Conservation (phyloP, 2,797 vertebrate species). For the Danio albolineatus region DNA sequence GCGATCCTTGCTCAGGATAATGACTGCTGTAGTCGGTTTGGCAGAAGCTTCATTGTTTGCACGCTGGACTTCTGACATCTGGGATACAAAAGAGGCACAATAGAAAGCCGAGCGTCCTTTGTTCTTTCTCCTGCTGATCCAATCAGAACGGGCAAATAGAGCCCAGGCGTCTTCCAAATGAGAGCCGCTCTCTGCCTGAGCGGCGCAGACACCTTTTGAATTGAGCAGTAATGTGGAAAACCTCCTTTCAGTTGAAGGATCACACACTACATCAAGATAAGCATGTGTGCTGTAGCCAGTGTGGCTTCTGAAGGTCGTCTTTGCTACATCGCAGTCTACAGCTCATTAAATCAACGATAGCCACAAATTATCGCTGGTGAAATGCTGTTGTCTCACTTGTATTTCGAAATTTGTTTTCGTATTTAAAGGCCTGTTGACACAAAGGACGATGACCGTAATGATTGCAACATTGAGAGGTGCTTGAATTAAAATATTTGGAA, state of each 20-base stretch:
- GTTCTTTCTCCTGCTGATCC: slow-evolving; percentile 73
- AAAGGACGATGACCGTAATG: too few species aligned
- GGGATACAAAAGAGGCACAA: slow-evolving; percentile 79
- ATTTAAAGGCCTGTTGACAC: too few species aligned
- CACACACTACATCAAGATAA: slow-evolving; percentile 37
- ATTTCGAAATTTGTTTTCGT: neutral
- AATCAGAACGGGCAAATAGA: slow-evolving; percentile 78
- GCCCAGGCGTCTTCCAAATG: slow-evolving; percentile 60
- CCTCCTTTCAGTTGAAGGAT: slow-evolving; percentile 26
- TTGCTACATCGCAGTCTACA: neutral
- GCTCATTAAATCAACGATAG: slow-evolving; percentile 14
- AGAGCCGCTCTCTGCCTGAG: slow-evolving; percentile 45
- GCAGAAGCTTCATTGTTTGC: slow-evolving; percentile 75
- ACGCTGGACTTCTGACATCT: slow-evolving; percentile 77
- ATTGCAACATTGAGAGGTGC: too few species aligned
- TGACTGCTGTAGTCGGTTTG: slow-evolving; percentile 68
- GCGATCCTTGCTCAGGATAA: slow-evolving; percentile 75
- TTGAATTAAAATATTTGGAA: too few species aligned
- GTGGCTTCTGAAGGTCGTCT: slow-evolving; percentile 6
- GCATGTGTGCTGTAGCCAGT: neutral
- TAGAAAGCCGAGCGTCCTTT: slow-evolving; percentile 69
- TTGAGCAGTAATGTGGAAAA: slow-evolving; percentile 52
- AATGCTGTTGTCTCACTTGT: neutral
- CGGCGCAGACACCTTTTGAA: slow-evolving; percentile 20
- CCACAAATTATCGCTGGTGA: neutral